phyloP scores from a whole-genome alignment of 2,888 invertebrate species.

The Nyleta sp. region DNA sequence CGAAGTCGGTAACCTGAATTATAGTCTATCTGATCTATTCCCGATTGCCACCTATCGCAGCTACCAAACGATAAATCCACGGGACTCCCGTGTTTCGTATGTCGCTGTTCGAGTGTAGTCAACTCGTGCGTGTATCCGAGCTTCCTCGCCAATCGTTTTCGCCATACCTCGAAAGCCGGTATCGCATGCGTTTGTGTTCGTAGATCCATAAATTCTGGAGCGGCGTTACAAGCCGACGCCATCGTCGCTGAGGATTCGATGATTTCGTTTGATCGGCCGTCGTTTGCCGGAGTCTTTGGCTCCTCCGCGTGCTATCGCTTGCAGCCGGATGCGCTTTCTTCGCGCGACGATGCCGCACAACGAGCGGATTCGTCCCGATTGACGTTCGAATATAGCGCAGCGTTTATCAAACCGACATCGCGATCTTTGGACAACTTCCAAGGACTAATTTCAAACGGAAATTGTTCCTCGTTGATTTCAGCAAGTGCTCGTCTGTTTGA shows the following conservation, averaged over 20 bases:
- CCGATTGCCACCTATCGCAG: conserved; percentile 64
- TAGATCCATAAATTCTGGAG: conserved; percentile 63
- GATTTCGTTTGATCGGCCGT: conserved; percentile 73
- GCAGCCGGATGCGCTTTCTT: conserved; percentile 54
- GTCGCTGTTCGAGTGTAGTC: conserved; percentile 50
- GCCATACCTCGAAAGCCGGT: conserved; percentile 41
- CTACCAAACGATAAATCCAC: conserved; percentile 61
- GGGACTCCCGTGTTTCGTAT: conserved; percentile 58
- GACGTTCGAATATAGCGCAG: conserved; percentile 57
- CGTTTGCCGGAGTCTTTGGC: conserved; percentile 63
- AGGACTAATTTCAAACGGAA: conserved; percentile 58
- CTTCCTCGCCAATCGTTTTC: conserved; percentile 61
- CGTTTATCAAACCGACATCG: conserved; percentile 49
- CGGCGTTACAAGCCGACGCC: conserved; percentile 66
- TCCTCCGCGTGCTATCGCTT: conserved; percentile 48
- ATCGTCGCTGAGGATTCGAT: conserved; percentile 67
- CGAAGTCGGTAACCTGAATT: conserved; percentile 61
- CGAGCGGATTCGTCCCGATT: conserved; percentile 48
- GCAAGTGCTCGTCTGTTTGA: neutral
- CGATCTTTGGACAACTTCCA: conserved; percentile 47
- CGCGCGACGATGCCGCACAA: conserved; percentile 50
- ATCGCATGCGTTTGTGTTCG: conserved; percentile 57
- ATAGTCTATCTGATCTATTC: conserved; percentile 65
- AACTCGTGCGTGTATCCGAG: conserved; percentile 53
- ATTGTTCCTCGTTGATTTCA: conserved; percentile 21